A percentile compares a stretch with the other conserved stretches of the same genome.
Conservation (phyloP, 2,113 vertebrate species). For the Anhinga rufa region DNA sequence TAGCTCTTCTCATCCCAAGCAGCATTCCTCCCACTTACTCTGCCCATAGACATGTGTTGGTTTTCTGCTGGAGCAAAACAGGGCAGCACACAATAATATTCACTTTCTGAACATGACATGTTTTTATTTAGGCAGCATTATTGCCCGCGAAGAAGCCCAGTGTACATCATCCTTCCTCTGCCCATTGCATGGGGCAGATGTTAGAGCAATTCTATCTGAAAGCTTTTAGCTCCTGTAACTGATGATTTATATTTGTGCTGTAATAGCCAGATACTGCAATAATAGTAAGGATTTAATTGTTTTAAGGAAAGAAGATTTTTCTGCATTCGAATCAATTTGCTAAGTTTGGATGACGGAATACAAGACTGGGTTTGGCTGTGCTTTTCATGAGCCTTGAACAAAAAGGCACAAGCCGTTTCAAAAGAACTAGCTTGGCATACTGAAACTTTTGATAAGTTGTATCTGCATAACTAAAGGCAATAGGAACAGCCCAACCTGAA, state of each 20-base stretch:
- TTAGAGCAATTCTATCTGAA: neutral
- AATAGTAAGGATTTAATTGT: slow-evolving; percentile 13
- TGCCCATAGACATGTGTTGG: neutral
- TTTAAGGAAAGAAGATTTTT: slow-evolving; percentile 26
- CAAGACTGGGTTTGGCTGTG: neutral
- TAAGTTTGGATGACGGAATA: neutral
- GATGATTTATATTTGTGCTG: slow-evolving; percentile 20
- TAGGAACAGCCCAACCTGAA: slow-evolving; percentile 40
- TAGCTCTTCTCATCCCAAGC: neutral
- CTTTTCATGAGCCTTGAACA: neutral
- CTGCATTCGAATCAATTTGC: neutral
- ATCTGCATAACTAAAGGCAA: neutral
- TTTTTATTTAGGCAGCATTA: neutral
- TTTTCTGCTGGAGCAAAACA: neutral
- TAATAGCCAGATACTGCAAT: neutral
- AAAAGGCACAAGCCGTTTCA: neutral
- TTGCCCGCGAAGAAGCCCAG: fast-evolving
- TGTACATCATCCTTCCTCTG: neutral
- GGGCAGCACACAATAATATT: neutral
- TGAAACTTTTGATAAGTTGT: neutral
- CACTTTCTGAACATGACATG: neutral
- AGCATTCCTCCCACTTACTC: neutral
- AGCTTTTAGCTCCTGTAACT: slow-evolving; percentile 21
- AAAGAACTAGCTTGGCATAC: neutral
- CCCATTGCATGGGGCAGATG: neutral